Conservation (phyloP, 1,140 invertebrate species). For the Microplitis demolitor region DNA sequence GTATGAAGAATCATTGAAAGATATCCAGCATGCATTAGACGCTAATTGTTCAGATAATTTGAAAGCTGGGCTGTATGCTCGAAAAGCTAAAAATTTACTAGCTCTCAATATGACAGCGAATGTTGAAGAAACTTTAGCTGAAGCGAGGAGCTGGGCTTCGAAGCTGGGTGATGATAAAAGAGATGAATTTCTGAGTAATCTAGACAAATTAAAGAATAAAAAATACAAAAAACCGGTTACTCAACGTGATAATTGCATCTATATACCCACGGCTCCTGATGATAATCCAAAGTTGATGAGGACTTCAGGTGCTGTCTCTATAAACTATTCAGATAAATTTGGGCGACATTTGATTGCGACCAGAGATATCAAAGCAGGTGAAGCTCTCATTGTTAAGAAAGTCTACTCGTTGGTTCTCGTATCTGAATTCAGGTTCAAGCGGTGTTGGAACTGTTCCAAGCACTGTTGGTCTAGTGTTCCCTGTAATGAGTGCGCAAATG, state of each 20-base stretch:
- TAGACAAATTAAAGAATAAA: not conserved
- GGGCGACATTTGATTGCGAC: conserved; percentile 68
- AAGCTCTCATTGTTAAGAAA: conserved; percentile 76
- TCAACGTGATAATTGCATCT: not conserved
- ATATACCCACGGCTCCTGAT: not conserved
- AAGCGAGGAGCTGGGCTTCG: not conserved
- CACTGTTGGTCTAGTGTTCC: conserved; percentile 66
- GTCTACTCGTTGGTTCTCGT: conserved; percentile 73
- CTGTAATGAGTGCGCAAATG: conserved; percentile 67
- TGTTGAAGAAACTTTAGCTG: not conserved
- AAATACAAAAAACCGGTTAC: not conserved
- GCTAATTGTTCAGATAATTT: conserved; percentile 1
- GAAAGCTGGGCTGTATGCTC: not conserved
- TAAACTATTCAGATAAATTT: conserved; percentile 49
- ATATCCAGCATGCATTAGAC: conserved; percentile 17
- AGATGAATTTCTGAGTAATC: not conserved
- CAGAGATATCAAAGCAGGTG: conserved; percentile 69
- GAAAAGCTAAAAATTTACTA: not conserved
- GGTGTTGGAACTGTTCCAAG: conserved; percentile 77
- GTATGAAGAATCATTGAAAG: conserved; percentile 15
- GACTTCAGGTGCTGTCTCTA: not conserved
- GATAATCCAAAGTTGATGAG: conserved; percentile 4
- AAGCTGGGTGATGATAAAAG: not conserved
- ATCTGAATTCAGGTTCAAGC: conserved; percentile 63
- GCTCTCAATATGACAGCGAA: not conserved